Conservation (phyloP, 2,797 vertebrate genomes). For the Rhinoraja longicauda region DNA sequence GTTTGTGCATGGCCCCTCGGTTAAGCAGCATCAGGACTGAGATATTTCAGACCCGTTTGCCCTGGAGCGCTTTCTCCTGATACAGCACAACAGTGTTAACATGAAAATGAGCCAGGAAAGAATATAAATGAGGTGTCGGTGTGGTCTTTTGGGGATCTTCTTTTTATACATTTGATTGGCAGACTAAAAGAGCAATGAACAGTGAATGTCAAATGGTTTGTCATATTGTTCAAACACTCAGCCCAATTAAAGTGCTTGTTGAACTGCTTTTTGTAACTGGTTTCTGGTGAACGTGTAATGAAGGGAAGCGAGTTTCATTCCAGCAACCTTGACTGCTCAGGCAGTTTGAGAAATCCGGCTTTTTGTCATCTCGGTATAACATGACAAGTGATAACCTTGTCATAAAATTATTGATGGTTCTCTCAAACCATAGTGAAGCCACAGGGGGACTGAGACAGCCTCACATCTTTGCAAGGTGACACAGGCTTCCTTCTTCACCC, state of each 20-base stretch:
- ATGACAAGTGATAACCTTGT: conserved; percentile 34
- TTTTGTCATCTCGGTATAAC: conserved; percentile 3
- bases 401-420: background rate
- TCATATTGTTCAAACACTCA: background rate
- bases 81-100: background rate
- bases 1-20: background rate
- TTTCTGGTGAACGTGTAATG: background rate
- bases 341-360: conserved; percentile 11
- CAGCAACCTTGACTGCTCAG: background rate
- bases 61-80: background rate
- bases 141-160: background rate
- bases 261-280: background rate
- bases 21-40: background rate
- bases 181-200: background rate
- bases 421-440: background rate
- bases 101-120: background rate
- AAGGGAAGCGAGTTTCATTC: conserved; percentile 23
- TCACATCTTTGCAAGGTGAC: conserved; percentile 8
- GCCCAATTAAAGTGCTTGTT: conserved; percentile 22
- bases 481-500: background rate
- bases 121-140: background rate
- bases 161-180: background rate
- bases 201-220: background rate
- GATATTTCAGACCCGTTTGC: background rate
- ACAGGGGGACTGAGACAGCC: background rate